These are phyloP conservation scores for Yoshiicerus persimilis DNA, from an alignment of 1,140 invertebrate genomes.

Conservation along the genomic window DNA sequence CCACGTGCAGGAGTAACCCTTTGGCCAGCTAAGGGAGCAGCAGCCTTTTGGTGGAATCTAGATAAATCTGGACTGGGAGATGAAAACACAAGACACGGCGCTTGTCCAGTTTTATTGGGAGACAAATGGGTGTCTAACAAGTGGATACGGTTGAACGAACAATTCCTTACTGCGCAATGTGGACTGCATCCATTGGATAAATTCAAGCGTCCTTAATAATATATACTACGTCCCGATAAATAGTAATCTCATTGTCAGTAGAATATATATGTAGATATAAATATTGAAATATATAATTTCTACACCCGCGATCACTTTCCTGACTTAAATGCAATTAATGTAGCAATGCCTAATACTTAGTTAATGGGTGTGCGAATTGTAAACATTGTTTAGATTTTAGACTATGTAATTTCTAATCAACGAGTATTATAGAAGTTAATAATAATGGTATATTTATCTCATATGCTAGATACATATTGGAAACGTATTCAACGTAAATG, in stretches of 20 bases:
- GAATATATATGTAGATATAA: not conserved
- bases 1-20: slow-evolving; percentile 54
- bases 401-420: not conserved
- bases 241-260: not conserved
- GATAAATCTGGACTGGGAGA: slow-evolving; percentile 55
- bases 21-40: slow-evolving; percentile 54
- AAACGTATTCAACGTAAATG: too few relatives aligned
- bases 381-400: too few relatives aligned
- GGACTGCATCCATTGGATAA: slow-evolving; percentile 47
- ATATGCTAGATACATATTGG: too few relatives aligned
- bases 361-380: not conserved
- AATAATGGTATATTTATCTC: too few relatives aligned
- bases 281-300: not conserved
- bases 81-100: slow-evolving; percentile 57
- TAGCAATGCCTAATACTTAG: not conserved
- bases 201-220: slow-evolving; percentile 42
- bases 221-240: not conserved
- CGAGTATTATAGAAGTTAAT: not conserved
- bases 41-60: slow-evolving; percentile 61
- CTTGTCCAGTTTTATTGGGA: slow-evolving; percentile 59
- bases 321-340: not conserved
- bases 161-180: slow-evolving; percentile 49
- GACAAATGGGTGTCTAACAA: slow-evolving; percentile 59
- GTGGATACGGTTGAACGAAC: slow-evolving; percentile 53
- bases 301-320: not conserved